These are phyloP conservation scores for Pampus argenteus DNA, from an alignment of 2,797 vertebrate species.

Conservation along the genomic window DNA sequence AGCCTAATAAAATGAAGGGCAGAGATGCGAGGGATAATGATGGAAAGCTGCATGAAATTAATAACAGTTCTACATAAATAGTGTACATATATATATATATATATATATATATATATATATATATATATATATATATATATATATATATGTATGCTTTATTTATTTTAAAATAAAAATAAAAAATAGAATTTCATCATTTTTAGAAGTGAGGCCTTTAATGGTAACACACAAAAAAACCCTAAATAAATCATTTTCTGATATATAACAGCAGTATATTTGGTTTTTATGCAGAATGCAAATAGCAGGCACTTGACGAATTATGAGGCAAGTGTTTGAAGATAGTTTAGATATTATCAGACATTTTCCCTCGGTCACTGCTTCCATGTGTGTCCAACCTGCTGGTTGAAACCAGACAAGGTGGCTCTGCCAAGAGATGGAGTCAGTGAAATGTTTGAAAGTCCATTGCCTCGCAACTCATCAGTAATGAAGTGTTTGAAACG, in stretches of 20 bases:
- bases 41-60: slow-evolving; percentile 27
- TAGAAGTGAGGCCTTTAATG: not conserved
- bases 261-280: not conserved
- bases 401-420: slow-evolving; percentile 42
- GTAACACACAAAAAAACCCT: not conserved
- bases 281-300: slow-evolving; percentile 3
- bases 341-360: slow-evolving; percentile 48
- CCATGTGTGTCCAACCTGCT: slow-evolving; percentile 68
- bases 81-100: too few relatives aligned
- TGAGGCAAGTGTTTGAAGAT: slow-evolving; percentile 65
- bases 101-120: too few relatives aligned
- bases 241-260: not conserved
- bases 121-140: too few relatives aligned
- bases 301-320: slow-evolving; percentile 43
- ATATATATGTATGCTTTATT: too few relatives aligned
- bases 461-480: slow-evolving; percentile 78
- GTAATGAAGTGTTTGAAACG: slow-evolving; percentile 80
- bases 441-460: slow-evolving; percentile 75
- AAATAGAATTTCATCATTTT: not conserved
- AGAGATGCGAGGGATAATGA: slow-evolving; percentile 6
- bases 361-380: slow-evolving; percentile 41
- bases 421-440: slow-evolving; percentile 60
- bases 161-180: too few relatives aligned
- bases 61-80: slow-evolving; percentile 20
- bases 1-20: slow-evolving; percentile 23